These are phyloP conservation scores for Scaptomyza pallida DNA, from an alignment of 1,140 invertebrate species.

Conservation along the genomic window DNA sequence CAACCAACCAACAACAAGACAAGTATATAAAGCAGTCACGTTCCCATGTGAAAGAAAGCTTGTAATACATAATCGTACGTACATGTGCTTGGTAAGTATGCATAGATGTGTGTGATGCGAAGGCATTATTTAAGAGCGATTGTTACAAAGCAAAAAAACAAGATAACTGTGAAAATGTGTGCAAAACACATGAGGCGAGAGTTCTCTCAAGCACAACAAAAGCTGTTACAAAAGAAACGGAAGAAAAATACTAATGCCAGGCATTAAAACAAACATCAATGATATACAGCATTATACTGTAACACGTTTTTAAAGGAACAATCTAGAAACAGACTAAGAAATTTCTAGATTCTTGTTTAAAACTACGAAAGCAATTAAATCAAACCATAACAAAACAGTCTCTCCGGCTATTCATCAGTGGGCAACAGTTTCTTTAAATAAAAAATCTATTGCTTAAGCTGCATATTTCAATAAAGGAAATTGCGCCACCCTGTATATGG, in stretches of 20 bases:
- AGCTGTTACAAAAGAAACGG: slow-evolving; percentile 29
- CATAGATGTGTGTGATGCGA: neutral
- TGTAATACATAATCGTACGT: slow-evolving; percentile 49
- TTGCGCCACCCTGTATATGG: slow-evolving; percentile 66
- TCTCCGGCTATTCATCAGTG: slow-evolving; percentile 9
- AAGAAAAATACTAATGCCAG: slow-evolving; percentile 31
- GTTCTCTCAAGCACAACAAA: slow-evolving; percentile 47
- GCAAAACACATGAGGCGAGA: slow-evolving; percentile 63
- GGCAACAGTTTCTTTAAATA: slow-evolving; percentile 28
- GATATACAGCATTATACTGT: neutral
- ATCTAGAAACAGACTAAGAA: neutral
- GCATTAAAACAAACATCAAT: slow-evolving; percentile 6
- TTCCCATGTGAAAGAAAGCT: slow-evolving; percentile 63
- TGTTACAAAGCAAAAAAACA: slow-evolving; percentile 66
- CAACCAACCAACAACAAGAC: slow-evolving; percentile 60
- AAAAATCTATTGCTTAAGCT: slow-evolving; percentile 5
- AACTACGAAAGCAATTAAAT: no score
- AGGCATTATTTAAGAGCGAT: slow-evolving; percentile 59
- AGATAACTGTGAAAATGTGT: slow-evolving; percentile 64
- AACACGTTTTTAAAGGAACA: neutral
- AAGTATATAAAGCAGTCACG: slow-evolving; percentile 67
- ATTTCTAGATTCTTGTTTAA: no score
- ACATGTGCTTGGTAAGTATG: slow-evolving; percentile 7
- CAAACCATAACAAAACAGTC: no score
- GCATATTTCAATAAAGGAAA: slow-evolving; percentile 15